These are phyloP conservation scores for Gadopsis marmoratus DNA, from an alignment of 2,797 vertebrate species.

Conservation along the genomic window DNA sequence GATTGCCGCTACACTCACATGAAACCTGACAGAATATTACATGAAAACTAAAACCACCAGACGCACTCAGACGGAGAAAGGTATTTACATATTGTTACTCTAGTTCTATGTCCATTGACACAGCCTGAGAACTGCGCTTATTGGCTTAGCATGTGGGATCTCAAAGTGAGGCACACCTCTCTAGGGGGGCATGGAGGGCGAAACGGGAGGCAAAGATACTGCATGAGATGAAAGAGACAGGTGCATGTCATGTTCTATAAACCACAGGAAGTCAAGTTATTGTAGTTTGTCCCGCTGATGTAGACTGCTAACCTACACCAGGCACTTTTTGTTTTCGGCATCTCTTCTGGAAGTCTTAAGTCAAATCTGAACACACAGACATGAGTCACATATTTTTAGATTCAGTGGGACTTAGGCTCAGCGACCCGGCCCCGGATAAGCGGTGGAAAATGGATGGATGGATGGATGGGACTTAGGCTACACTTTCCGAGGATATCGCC, in stretches of 20 bases:
- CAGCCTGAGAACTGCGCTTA: background rate
- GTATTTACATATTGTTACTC: background rate
- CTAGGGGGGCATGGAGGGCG: background rate
- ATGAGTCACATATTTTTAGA: background rate
- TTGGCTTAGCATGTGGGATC: background rate
- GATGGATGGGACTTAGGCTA: too few relatives aligned
- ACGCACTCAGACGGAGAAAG: background rate
- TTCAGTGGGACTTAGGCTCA: background rate
- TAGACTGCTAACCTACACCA: background rate
- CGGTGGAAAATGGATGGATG: too few relatives aligned
- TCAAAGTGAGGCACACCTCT: background rate
- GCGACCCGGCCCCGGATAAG: too few relatives aligned
- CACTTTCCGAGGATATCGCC: background rate
- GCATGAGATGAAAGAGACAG: background rate
- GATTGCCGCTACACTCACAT: conserved; percentile 31
- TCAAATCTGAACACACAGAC: background rate
- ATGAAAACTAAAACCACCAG: conserved; percentile 33
- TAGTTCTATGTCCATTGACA: background rate
- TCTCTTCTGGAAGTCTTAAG: background rate
- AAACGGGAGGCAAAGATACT: background rate
- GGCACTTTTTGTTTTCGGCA: background rate
- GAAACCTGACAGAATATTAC: conserved; percentile 35
- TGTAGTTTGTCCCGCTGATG: background rate
- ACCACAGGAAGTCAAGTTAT: background rate
- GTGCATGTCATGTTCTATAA: background rate